A percentile compares a stretch with the other conserved stretches of the same genome.
phyloP scores from a whole-genome alignment of 2,113 vertebrate species.

The Ardeotis arabs region DNA sequence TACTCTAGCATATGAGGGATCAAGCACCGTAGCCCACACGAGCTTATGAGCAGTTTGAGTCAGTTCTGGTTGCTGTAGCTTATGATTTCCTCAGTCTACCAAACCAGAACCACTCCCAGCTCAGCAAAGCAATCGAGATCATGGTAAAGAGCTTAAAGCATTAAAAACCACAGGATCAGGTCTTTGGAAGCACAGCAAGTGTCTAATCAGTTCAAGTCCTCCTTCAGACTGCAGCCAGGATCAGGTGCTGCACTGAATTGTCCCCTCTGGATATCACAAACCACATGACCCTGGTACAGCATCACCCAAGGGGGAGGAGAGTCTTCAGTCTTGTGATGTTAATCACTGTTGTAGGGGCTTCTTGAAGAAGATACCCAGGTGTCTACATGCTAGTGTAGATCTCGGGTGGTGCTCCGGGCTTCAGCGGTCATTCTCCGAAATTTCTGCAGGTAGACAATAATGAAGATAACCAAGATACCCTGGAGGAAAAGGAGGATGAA shows the following conservation, averaged over 20 bases:
- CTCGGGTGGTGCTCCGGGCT: slow-evolving; percentile 64
- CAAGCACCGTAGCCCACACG: fast-evolving
- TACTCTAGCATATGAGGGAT: not conserved
- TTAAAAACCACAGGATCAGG: not conserved
- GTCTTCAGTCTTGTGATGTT: not conserved
- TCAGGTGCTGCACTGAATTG: not conserved
- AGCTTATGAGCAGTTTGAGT: not conserved
- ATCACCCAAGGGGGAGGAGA: not conserved
- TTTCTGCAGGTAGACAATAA: slow-evolving; percentile 80
- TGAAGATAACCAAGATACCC: slow-evolving; percentile 74
- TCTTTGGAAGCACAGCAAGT: not conserved
- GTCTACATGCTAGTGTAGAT: slow-evolving; percentile 31
- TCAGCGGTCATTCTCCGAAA: slow-evolving; percentile 78
- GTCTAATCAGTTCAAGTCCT: not conserved
- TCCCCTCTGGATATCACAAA: not conserved
- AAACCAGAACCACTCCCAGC: not conserved
- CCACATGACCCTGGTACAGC: not conserved
- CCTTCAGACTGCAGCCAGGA: not conserved
- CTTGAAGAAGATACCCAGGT: not conserved
- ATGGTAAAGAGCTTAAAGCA: not conserved
- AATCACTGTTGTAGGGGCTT: not conserved
- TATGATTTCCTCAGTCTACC: not conserved
- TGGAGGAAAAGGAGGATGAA: slow-evolving; percentile 77
- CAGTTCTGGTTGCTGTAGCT: not conserved
- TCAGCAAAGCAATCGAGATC: not conserved